phyloP scores from a whole-genome alignment of 2,888 invertebrate genomes.

The Encarsia formosa region DNA sequence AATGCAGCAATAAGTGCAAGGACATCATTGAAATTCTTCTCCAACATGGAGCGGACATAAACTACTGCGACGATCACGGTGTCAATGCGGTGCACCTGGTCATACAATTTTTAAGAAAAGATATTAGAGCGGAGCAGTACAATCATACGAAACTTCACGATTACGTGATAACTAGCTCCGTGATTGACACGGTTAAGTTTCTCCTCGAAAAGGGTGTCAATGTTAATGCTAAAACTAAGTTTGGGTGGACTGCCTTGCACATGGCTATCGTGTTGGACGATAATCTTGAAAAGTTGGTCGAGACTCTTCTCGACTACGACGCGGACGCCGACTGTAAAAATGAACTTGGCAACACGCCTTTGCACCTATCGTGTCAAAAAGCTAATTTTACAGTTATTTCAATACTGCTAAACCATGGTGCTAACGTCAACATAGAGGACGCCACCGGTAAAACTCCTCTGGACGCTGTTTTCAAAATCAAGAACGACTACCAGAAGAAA shows the following conservation, averaged over 20 bases:
- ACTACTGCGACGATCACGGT: constrained; percentile 2
- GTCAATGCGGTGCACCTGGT: background rate
- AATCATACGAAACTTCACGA: background rate
- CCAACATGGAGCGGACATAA: constrained; percentile 7
- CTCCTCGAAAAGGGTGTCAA: constrained; percentile 1
- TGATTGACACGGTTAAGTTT: background rate
- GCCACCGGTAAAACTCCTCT: background rate
- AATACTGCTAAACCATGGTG: constrained; percentile 5
- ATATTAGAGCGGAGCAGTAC: background rate
- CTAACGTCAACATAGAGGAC: constrained; percentile 9
- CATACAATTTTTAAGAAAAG: background rate
- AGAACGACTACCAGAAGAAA: background rate
- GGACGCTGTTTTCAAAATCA: background rate
- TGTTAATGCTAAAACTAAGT: constrained; percentile 5
- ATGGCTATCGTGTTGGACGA: constrained; percentile 4
- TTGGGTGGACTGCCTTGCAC: constrained; percentile 2
- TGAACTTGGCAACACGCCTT: background rate
- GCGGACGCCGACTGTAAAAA: constrained; percentile 1
- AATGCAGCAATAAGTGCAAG: background rate
- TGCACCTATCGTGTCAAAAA: constrained; percentile 1
- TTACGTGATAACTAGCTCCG: background rate
- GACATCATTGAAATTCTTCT: background rate
- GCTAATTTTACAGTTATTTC: background rate
- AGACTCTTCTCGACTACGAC: background rate
- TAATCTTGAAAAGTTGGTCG: constrained; percentile 1